Percentiles rank a stretch among this genome's conserved stretches.
Evolutionary conservation across 2,888 invertebrate species (phyloP).

Genomic region (Lithophane socia): DNA sequence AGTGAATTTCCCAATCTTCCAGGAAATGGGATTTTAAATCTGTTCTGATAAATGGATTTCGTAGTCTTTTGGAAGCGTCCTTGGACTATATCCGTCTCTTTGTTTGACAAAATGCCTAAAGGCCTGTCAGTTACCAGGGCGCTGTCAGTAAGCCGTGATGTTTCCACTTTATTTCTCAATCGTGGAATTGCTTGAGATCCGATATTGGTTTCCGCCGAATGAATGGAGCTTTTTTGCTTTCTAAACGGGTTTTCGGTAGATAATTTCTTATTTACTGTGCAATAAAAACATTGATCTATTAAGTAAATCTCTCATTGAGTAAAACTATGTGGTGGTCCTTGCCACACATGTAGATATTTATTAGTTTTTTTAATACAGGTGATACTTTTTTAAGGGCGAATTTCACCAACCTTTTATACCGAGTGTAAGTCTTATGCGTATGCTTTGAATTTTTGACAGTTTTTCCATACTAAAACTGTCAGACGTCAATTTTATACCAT

Average conservation of each 20-base stretch:
- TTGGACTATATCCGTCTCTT: slow-evolving; percentile 41
- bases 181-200: slow-evolving; percentile 18
- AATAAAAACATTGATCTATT: not conserved
- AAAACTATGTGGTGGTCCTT: not conserved
- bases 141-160: slow-evolving; percentile 39
- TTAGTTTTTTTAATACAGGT: too few species aligned
- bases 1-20: not conserved
- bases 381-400: not conserved
- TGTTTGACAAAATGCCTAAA: slow-evolving; percentile 54
- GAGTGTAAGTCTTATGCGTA: too few species aligned
- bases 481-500: too few species aligned
- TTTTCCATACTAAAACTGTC: too few species aligned
- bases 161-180: slow-evolving; percentile 47
- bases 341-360: not conserved
- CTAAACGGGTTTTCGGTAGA: not conserved
- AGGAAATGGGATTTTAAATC: slow-evolving; percentile 27
- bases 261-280: not conserved
- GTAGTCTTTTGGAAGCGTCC: slow-evolving; percentile 23
- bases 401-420: too few species aligned
- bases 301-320: not conserved
- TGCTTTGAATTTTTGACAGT: too few species aligned
- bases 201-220: slow-evolving; percentile 9
- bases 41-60: slow-evolving; percentile 40
- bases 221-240: not conserved
- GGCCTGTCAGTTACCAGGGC: slow-evolving; percentile 27